These are phyloP conservation scores for Meandrusa payeni DNA, from an alignment of 2,888 invertebrate species.

Conservation along the genomic window DNA sequence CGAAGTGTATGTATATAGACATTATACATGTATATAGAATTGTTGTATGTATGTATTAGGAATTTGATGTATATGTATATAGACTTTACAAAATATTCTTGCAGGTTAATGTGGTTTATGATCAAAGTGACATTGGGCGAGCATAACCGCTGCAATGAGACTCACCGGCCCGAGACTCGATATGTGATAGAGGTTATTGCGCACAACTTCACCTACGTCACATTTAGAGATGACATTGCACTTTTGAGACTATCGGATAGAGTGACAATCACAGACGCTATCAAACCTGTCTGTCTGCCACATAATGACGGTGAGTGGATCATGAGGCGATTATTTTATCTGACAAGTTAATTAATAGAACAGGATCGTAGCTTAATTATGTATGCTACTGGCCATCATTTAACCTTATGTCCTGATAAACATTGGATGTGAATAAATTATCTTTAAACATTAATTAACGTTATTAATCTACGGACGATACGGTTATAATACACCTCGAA, in stretches of 20 bases:
- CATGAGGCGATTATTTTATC: neutral
- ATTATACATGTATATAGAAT: no score
- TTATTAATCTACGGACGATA: no score
- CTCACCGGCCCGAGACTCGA: conserved; percentile 85
- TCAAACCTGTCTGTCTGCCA: conserved; percentile 92
- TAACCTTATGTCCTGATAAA: no score
- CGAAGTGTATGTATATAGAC: no score
- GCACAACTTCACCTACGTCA: conserved; percentile 90
- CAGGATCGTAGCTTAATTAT: no score
- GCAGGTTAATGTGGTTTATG: conserved; percentile 95
- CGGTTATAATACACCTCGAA: no score
- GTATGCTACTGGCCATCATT: no score
- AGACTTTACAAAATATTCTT: no score
- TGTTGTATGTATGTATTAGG: no score
- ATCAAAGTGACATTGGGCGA: conserved; percentile 93
- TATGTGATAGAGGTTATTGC: conserved; percentile 87
- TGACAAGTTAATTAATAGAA: conserved; percentile 1
- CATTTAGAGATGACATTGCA: conserved; percentile 93
- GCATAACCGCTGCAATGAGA: conserved; percentile 89
- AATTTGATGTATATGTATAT: no score
- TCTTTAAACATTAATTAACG: no score
- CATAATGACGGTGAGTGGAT: conserved; percentile 76
- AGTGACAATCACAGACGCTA: conserved; percentile 87
- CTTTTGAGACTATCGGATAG: conserved; percentile 88
- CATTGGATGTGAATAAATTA: no score